These are phyloP conservation scores for Chironomus striatipennis DNA, from an alignment of 1,140 invertebrate species.

Conservation along the genomic window DNA sequence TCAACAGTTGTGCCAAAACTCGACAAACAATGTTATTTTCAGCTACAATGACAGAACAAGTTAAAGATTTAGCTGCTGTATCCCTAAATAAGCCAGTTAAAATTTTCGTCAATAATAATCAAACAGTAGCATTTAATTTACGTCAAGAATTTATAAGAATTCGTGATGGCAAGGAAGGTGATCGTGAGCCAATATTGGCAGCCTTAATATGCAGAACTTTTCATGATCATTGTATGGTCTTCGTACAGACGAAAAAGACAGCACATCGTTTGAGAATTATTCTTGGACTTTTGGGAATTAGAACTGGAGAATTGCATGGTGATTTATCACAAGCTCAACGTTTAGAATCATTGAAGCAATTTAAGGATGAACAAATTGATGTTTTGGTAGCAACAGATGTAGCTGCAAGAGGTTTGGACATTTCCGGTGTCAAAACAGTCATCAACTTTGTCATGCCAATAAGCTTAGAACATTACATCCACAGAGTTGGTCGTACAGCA, in stretches of 20 bases:
- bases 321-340: slow-evolving; percentile 89
- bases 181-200: slow-evolving; percentile 84
- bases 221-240: slow-evolving; percentile 83
- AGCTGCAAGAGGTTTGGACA: slow-evolving; percentile 92
- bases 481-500: slow-evolving; percentile 87
- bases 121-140: slow-evolving; percentile 89
- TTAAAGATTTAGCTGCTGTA: slow-evolving; percentile 85
- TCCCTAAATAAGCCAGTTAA: slow-evolving; percentile 87
- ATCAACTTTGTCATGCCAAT: slow-evolving; percentile 95
- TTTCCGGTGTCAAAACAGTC: slow-evolving; percentile 91
- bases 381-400: slow-evolving; percentile 93
- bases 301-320: slow-evolving; percentile 89
- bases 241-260: slow-evolving; percentile 92
- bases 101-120: slow-evolving; percentile 91
- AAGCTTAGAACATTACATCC: slow-evolving; percentile 92
- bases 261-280: slow-evolving; percentile 88
- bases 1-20: slow-evolving; percentile 80
- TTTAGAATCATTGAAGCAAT: slow-evolving; percentile 78
- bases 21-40: slow-evolving; percentile 97
- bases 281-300: slow-evolving; percentile 77
- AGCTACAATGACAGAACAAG: slow-evolving; percentile 96
- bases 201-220: slow-evolving; percentile 92
- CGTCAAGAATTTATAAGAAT: slow-evolving; percentile 95
- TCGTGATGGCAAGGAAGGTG: slow-evolving; percentile 64
- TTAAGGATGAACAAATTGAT: slow-evolving; percentile 83